Evolutionary conservation across 1,140 invertebrate species (phyloP), one percentile per base, ranked within the genome.

Genomic region (Melanaphis sacchari): DNA sequence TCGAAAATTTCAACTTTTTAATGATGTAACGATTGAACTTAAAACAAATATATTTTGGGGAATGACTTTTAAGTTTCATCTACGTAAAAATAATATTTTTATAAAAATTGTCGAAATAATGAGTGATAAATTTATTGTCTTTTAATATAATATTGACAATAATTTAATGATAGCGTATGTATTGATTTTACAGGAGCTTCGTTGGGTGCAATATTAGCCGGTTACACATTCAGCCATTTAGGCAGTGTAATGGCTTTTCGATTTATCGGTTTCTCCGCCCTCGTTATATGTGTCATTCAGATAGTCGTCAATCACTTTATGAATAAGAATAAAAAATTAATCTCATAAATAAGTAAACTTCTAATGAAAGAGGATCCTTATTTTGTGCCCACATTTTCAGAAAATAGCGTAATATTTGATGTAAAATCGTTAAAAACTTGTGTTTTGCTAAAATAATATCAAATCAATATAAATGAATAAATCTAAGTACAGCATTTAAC

Each of bases 181-280:
- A 24, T 52, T 90, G 0, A 1, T 90, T 90, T 46, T 22, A 18
- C 59, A 91, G 90, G 90, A 43, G 31, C 15, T 21, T 41, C 59
- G 8, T 66, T 91, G 11, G 90, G 90, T 18, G 4, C 90, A 43
- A 36, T 5, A 26, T 43, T 91, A 11, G 90, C 90, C 2, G 90
- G 90, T 46, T 91, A 91, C n/a, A 91, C 90, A 43, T 91, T 91
- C n/a, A 81, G 9, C 5, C 40, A 76, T 46, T 43, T 91, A 24
- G 90, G 90, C 21, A 98, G 98, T 0, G 24, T 91, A 21, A 81
- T 46, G 59, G 90, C 59, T 22, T 91, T 91, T 76, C 76, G 59
- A 91, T 8, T 91, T n/a, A 91, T 91, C 26, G 90, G 90, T 43
- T 43, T 76, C 0, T 9, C 46, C 9, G 90, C 90, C 1, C 22